Conservation (phyloP, 2,797 vertebrate genomes). For the Channa striata region DNA sequence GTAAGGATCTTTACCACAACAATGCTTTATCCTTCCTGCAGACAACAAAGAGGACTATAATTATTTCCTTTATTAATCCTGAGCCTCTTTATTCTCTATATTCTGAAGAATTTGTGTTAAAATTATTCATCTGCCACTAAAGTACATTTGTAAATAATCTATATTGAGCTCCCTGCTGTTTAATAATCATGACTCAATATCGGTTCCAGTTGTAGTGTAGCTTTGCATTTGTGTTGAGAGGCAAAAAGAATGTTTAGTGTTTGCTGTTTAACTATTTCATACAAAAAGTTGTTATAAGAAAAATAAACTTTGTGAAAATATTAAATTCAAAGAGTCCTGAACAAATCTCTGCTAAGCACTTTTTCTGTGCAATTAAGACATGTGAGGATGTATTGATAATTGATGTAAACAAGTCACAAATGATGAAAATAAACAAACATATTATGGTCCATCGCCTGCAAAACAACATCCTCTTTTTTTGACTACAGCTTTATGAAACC, state of each 20-base stretch:
- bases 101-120: conserved; percentile 32
- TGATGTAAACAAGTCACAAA: too few species aligned
- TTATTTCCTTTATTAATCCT: conserved; percentile 68
- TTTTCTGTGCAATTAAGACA: too few species aligned
- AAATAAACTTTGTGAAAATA: background rate
- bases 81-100: conserved; percentile 22
- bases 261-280: background rate
- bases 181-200: conserved; percentile 31
- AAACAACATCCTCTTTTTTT: too few species aligned
- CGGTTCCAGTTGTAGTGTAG: conserved; percentile 16
- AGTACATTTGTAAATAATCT: conserved; percentile 47
- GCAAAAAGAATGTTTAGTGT: background rate
- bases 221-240: conserved; percentile 18
- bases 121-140: conserved; percentile 54
- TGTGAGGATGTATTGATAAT: too few species aligned
- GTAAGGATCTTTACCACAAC: conserved; percentile 77
- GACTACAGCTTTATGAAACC: too few species aligned
- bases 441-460: too few species aligned
- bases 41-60: conserved; percentile 60
- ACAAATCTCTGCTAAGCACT: too few species aligned
- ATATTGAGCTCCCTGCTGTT: conserved; percentile 20
- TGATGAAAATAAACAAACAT: too few species aligned
- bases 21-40: conserved; percentile 66
- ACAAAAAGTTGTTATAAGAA: background rate
- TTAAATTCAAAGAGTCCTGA: too few species aligned